Conservation (phyloP, 1,140 invertebrate genomes). For the Rhopalosiphum padi region DNA sequence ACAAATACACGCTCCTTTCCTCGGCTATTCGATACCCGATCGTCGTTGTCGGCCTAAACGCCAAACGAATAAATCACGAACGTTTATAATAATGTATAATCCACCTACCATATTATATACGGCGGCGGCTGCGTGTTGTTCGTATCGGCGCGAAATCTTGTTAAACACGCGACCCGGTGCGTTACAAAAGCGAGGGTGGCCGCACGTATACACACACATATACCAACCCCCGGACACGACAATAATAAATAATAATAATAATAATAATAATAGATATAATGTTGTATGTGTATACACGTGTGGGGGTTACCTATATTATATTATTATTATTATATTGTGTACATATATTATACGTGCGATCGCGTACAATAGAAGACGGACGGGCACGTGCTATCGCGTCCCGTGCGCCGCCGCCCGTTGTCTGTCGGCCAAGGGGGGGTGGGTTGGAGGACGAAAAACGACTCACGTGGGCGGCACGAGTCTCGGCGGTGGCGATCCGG, state of each 20-base stretch:
- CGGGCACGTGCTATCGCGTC: constrained; percentile 48
- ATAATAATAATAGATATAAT: constrained; percentile 23
- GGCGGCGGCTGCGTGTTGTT: constrained; percentile 4
- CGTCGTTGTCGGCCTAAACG: not conserved
- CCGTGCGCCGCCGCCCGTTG: not conserved
- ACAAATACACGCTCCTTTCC: not conserved
- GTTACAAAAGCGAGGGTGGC: constrained; percentile 55
- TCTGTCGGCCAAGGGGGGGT: not conserved
- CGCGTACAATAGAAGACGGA: constrained; percentile 39
- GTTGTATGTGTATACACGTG: not conserved
- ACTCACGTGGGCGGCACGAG: constrained; percentile 57
- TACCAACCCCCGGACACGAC: not conserved
- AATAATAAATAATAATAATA: not conserved
- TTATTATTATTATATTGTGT: not conserved
- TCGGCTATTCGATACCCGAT: constrained; percentile 16
- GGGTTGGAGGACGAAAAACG: not conserved
- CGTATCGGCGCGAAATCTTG: constrained; percentile 54
- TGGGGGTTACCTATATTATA: not conserved
- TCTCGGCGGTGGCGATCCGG: not conserved
- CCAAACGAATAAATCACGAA: constrained; percentile 41
- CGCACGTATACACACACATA: not conserved
- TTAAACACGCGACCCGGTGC: constrained; percentile 44
- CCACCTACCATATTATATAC: not conserved
- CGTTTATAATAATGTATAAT: not conserved
- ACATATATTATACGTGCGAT: not conserved